Evolutionary conservation across 2,888 invertebrate species (phyloP), one percentile per base, ranked within the genome.

Genomic region (Zelleria hepariella): DNA sequence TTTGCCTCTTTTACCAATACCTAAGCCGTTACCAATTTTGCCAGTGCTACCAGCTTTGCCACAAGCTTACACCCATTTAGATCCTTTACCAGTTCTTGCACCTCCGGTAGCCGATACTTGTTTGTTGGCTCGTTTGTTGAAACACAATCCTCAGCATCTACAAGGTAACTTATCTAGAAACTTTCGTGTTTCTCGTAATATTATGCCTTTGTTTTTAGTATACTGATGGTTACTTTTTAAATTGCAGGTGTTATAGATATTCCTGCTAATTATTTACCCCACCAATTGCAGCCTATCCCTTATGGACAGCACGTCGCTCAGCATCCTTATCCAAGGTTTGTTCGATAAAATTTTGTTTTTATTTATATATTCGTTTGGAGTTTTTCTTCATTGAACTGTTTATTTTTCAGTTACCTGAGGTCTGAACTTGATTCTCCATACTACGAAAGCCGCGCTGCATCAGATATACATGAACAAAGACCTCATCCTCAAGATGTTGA

Each of bases 401-500:
- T 47, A 47, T 15, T 49, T 49, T 5, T 18, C 20, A 49, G 49
- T 7, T 49, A 49, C 18, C 20, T 18, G 2, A 18, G 20, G 21
- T 21, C 49, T 18, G 20, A 18, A 49, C 7, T 20, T 7, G 5
- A 49, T 6, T 18, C 7, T 18, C 49, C 20, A 21, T 42, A 15
- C 0, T 49, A 49, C 49, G 20, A 20, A 4, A 21, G 18, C 7
- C 49, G 49, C 5, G 49, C 49, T 6, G 49, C 20, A 2, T 1
- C 49, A 4, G 49, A 49, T 49, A 20, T 4, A 1, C 49, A 21
- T 8, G 70, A 66, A 54, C 69, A 65, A 48, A 73, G 71, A 66
- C 67, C 72, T 15, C 86, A 86, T 65, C 84, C 81, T 2, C 86
- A 86, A 73, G 86, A 86, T 58, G 66, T 77, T 47, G 80, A 78